These are phyloP conservation scores for Dromococcyx pavoninus DNA, from an alignment of 2,797 vertebrate species.

Conservation along the genomic window DNA sequence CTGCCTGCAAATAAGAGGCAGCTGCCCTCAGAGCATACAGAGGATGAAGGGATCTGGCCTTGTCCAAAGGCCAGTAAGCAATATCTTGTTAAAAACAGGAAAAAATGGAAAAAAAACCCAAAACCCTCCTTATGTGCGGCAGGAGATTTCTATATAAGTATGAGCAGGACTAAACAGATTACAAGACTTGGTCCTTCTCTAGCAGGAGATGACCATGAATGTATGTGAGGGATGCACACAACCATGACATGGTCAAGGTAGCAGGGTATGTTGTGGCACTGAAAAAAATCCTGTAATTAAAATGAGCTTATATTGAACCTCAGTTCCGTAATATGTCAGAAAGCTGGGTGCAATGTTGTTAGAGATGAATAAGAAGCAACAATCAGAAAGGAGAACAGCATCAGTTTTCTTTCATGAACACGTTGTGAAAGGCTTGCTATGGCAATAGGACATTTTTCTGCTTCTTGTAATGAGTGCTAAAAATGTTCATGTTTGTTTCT, in stretches of 20 bases:
- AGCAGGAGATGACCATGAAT: background rate
- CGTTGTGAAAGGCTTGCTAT: background rate
- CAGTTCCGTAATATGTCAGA: background rate
- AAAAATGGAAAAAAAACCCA: background rate
- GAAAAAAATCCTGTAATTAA: background rate
- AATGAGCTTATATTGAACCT: background rate
- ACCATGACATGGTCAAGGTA: background rate
- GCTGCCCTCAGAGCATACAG: background rate
- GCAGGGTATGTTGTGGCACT: background rate
- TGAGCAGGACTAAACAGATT: background rate
- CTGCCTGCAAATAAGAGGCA: background rate
- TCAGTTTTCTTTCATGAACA: background rate
- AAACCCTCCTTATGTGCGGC: no score
- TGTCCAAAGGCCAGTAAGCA: background rate
- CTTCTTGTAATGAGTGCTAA: background rate
- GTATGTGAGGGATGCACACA: background rate
- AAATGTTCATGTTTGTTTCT: background rate
- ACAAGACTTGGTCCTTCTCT: background rate
- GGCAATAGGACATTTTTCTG: background rate
- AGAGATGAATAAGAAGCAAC: background rate
- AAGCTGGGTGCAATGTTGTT: background rate
- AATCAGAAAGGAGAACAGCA: background rate
- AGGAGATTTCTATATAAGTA: background rate
- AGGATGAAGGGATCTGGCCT: background rate
- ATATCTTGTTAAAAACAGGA: background rate